A percentile compares a stretch with the other conserved stretches of the same genome.
Evolutionary conservation across 2,797 vertebrate genomes (phyloP).

Genomic region (Myotis findleyi): DNA sequence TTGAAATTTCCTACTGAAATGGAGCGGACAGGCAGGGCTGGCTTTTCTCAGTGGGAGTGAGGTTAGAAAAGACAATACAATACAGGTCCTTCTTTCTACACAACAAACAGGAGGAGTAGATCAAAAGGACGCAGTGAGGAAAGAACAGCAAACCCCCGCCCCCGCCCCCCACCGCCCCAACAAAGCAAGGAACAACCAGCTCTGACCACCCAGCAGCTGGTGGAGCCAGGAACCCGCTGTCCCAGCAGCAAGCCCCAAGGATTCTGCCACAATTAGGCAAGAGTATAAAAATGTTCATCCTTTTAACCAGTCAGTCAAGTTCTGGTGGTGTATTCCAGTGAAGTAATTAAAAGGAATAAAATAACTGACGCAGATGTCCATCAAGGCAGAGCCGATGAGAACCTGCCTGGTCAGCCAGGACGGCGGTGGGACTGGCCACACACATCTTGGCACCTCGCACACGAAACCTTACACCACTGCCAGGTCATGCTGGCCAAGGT

Average conservation of each 20-base stretch:
- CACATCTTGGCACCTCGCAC: neutral
- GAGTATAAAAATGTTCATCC: neutral
- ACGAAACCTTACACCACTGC: too few relatives aligned
- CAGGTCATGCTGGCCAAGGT: neutral
- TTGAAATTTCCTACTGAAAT: neutral
- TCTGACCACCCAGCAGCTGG: neutral
- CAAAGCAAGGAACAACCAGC: neutral
- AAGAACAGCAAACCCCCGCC: neutral
- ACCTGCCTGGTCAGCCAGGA: neutral
- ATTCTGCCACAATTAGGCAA: neutral
- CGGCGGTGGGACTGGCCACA: neutral
- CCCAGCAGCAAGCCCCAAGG: neutral
- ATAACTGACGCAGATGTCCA: neutral
- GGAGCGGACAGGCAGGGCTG: neutral
- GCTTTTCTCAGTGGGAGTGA: neutral
- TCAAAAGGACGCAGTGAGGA: neutral
- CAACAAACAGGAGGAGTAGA: neutral
- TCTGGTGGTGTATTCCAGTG: neutral
- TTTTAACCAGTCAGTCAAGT: neutral
- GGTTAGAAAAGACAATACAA: neutral
- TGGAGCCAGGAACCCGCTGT: neutral
- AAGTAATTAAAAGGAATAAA: neutral
- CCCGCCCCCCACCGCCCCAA: too few relatives aligned
- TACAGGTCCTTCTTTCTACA: neutral
- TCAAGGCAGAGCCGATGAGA: neutral